A percentile compares a stretch with the other conserved stretches of the same genome.
Evolutionary conservation across 2,113 vertebrate species (phyloP).

Genomic region (Peucedramus taeniatus): DNA sequence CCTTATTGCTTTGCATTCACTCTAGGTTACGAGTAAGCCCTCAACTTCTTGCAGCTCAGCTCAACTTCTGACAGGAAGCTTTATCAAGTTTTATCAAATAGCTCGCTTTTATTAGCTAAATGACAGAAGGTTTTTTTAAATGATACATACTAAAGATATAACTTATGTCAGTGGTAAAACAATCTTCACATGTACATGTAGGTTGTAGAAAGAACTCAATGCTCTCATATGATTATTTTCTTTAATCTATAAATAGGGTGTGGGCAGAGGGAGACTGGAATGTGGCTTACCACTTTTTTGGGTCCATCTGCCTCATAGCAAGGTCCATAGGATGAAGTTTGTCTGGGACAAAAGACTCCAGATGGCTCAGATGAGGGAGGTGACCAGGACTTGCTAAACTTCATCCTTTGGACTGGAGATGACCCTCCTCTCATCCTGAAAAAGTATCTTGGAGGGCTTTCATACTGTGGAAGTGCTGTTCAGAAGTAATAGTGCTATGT

Average conservation of each 20-base stretch:
- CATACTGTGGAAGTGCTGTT: neutral
- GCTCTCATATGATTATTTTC: neutral
- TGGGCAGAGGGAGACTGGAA: neutral
- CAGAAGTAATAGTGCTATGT: neutral
- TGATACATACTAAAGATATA: neutral
- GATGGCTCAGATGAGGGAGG: neutral
- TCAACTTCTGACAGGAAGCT: neutral
- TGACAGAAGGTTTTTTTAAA: neutral
- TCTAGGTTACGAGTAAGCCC: neutral
- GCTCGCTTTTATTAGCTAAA: neutral
- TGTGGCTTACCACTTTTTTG: neutral
- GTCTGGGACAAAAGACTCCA: neutral
- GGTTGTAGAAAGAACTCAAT: neutral
- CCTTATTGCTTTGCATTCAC: neutral
- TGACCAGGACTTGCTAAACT: slow-evolving; percentile 67
- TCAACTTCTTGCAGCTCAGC: neutral
- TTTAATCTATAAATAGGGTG: neutral
- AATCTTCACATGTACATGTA: fast-evolving
- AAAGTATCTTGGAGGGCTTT: neutral
- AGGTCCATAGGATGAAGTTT: neutral
- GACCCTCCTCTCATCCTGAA: neutral
- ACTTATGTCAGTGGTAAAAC: neutral
- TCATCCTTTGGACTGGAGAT: slow-evolving; percentile 83
- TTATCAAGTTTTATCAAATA: neutral
- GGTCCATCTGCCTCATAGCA: neutral